Conservation (phyloP, 2,888 invertebrate genomes). For the Pantelozetes paolii region DNA sequence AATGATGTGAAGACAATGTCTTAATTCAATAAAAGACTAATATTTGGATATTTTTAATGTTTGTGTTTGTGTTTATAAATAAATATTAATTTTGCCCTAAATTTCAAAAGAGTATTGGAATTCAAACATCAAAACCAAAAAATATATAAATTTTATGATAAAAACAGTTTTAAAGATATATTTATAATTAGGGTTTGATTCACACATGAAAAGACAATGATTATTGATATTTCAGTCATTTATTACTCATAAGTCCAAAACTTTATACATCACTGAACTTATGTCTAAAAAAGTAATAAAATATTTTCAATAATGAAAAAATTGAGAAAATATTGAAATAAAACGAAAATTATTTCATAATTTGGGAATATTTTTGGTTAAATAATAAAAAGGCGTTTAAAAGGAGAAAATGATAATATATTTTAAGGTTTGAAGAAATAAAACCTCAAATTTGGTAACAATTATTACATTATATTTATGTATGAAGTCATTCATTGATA, state of each 20-base stretch:
- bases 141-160: not conserved
- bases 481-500: not conserved
- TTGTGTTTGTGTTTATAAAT: not conserved
- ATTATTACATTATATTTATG: not conserved
- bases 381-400: not conserved
- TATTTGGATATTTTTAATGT: not conserved
- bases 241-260: not conserved
- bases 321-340: not conserved
- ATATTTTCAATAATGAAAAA: not conserved
- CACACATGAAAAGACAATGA: constrained; percentile 19
- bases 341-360: not conserved
- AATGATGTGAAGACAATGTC: not conserved
- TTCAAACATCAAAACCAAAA: not conserved
- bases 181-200: not conserved
- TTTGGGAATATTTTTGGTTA: not conserved
- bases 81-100: constrained; percentile 3
- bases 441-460: not conserved
- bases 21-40: not conserved
- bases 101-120: not conserved
- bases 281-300: not conserved
- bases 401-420: not conserved
- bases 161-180: not conserved
- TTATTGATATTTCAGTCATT: not conserved
- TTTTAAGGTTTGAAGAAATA: not conserved
- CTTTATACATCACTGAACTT: constrained; percentile 16